These are phyloP conservation scores for Cheiracanthium punctorium DNA, from an alignment of 2,888 invertebrate species.

Conservation along the genomic window DNA sequence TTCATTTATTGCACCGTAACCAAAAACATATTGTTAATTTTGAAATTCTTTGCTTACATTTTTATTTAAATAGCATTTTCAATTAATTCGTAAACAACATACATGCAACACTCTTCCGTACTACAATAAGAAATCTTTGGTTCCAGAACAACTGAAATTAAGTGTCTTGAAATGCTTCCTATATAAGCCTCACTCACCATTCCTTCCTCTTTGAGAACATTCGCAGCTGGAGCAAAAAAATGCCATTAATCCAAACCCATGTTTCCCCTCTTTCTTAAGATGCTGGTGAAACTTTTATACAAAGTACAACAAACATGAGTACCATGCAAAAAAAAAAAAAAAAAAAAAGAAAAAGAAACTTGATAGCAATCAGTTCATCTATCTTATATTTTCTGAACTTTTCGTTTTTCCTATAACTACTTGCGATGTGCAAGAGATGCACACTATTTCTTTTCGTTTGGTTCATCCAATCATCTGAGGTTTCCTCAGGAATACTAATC, in stretches of 20 bases:
- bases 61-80: too few relatives aligned
- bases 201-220: neutral
- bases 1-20: too few relatives aligned
- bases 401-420: neutral
- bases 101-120: too few relatives aligned
- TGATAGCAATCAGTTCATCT: neutral
- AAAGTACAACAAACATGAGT: neutral
- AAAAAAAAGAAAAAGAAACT: neutral
- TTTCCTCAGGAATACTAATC: neutral
- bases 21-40: too few relatives aligned
- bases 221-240: neutral
- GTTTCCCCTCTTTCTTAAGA: neutral
- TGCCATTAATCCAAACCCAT: neutral
- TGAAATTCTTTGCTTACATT: too few relatives aligned
- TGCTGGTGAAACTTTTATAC: neutral
- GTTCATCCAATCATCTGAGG: neutral
- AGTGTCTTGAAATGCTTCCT: too few relatives aligned
- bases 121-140: too few relatives aligned
- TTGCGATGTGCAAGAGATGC: neutral
- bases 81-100: too few relatives aligned
- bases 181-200: neutral
- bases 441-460: neutral
- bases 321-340: neutral
- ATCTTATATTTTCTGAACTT: slow-evolving; percentile 5
- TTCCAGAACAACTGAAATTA: too few relatives aligned